Base-by-base conservation (phyloP, 37 sponge, comb jelly and placozoan genomes). In the Aplysina aerophoba region DNA sequence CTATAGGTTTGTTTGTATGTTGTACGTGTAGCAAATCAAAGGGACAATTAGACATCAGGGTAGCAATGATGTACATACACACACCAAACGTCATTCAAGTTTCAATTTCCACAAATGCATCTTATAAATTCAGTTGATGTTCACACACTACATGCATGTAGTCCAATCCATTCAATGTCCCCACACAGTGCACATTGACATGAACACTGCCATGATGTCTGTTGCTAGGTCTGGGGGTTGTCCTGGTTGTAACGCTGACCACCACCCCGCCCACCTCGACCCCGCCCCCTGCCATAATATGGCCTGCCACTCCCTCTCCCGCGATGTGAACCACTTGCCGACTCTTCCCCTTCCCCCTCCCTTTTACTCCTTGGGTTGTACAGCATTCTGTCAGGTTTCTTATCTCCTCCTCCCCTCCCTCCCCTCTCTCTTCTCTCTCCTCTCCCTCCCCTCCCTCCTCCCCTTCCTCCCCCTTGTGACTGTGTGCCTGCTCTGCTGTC, bases 361-460 rank as follows among this genome's bases (percentile, higher is more conserved):
- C 44, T 41, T 31, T 73, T n/a, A 6, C 73, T 35, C 36, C 73
- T 40, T 53, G 88, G 88, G 25, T 55, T 33, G 40, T 87, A 87
- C 17, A 87, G 13, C 71, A 74, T 83, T 36, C 53, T 20, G 54
- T 81, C 82, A 0, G 86, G 86, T 21, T 80, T 77, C 25, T 79
- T 79, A 35, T 34, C 55, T 27, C 58, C 38, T 58, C 80, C 21
- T 15, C 50, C 14, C 44, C 83, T 39, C 8, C n/a, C 53, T n/a
- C 28, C 33, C 56, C 21, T 30, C 37, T 35, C 33, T 28, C 81
- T 80, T 40, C 27, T 27, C 1, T 53, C 35, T 36, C n/a, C 24
- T 24, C 1, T 2, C n/a, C 25, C 78, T 40, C 78, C 25, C 12
- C 37, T n/a, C n/a, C n/a, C n/a, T n/a, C n/a, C 35, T 36, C n/a